Conservation (phyloP, 2,888 invertebrate genomes). For the Ischnus inquisitorius region DNA sequence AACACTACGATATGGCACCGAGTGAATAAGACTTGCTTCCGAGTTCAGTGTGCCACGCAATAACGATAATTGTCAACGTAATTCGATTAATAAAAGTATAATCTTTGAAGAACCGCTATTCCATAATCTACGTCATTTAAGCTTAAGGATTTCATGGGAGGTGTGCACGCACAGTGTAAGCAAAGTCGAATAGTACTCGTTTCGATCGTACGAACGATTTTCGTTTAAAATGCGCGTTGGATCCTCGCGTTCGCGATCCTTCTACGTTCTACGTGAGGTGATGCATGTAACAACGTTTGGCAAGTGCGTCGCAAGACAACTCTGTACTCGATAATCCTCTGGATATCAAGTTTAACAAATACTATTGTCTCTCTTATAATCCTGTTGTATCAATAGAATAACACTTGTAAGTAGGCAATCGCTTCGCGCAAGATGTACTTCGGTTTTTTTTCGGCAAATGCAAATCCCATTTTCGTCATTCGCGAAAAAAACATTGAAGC, state of each 20-base stretch:
- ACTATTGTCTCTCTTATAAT: conserved; percentile 56
- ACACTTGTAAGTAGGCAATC: conserved; percentile 42
- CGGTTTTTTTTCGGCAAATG: not conserved
- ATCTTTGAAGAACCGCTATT: conserved; percentile 5
- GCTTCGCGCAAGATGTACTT: conserved; percentile 8
- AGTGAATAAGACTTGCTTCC: conserved; percentile 40
- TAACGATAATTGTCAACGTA: conserved; percentile 18
- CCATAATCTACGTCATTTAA: conserved; percentile 11
- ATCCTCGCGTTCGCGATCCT: conserved; percentile 6
- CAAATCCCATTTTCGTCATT: conserved; percentile 31
- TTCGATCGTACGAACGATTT: not conserved
- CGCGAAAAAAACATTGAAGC: conserved; percentile 19
- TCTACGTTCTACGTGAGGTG: conserved; percentile 9
- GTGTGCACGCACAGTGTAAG: not conserved
- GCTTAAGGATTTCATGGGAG: conserved; percentile 11
- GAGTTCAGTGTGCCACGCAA: conserved; percentile 27
- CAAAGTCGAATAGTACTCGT: not conserved
- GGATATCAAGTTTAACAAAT: conserved; percentile 53
- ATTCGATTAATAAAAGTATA: conserved; percentile 25
- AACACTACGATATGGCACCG: conserved; percentile 60
- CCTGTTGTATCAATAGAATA: conserved; percentile 50
- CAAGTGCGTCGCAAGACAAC: conserved; percentile 26
- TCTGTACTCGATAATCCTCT: conserved; percentile 23
- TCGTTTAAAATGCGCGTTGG: conserved; percentile 12
- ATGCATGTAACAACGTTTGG: conserved; percentile 32